A percentile compares a stretch with the other conserved stretches of the same genome.
Evolutionary conservation across 2,113 vertebrate genomes (phyloP).

Genomic region (Nothoprocta pentlandii): DNA sequence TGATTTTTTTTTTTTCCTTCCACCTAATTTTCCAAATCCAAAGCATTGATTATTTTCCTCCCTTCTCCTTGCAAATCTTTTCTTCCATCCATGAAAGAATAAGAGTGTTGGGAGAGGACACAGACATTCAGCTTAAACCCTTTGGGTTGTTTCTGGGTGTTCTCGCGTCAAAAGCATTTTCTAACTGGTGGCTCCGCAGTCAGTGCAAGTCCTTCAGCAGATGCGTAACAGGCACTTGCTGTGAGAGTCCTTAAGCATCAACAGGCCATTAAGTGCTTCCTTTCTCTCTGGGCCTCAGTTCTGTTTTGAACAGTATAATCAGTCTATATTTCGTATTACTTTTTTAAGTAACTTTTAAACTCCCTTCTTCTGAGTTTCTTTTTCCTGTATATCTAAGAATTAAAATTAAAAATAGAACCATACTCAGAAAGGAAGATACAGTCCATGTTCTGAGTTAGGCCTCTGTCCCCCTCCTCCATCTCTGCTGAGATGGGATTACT

Average conservation of each 20-base stretch:
- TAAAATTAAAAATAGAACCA: background rate
- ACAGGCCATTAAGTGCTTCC: slow-evolving; percentile 28
- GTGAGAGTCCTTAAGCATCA: slow-evolving; percentile 51
- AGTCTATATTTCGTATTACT: background rate
- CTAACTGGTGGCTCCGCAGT: background rate
- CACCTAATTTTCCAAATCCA: background rate
- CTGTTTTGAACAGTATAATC: background rate
- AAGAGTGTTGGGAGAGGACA: background rate
- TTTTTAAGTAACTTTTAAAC: background rate
- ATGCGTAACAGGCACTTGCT: slow-evolving; percentile 16
- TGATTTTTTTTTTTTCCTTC: background rate
- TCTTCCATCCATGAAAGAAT: background rate
- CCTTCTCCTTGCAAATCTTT: background rate
- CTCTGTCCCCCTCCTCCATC: background rate
- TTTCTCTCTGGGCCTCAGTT: slow-evolving; percentile 9
- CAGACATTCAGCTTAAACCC: background rate
- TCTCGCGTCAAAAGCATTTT: slow-evolving; percentile 17
- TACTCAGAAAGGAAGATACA: background rate
- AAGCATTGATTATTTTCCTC: background rate
- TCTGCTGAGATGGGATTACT: background rate
- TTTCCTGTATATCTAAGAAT: background rate
- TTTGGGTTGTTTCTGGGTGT: background rate
- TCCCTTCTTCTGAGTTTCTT: background rate
- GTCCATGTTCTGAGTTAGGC: background rate
- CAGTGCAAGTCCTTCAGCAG: slow-evolving; percentile 27